Base-by-base conservation (phyloP, 2,797 vertebrate genomes). In the Arrhamphus sclerolepis region DNA sequence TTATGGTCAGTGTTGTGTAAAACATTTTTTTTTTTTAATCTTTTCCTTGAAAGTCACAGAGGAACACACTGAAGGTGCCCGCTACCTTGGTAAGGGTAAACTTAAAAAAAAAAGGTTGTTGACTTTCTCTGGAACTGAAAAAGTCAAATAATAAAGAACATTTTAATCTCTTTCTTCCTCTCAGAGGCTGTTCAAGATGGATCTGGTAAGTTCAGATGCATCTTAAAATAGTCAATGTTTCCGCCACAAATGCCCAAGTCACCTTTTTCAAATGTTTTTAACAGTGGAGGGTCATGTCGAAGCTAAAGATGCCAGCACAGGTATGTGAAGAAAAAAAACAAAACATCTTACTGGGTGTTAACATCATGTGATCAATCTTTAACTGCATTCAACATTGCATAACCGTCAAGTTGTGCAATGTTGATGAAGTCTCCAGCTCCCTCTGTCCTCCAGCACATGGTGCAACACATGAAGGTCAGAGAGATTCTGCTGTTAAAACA, bases 181-280 rank as follows among this genome's bases (percentile, higher is more conserved):
- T 46, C 76, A 91, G 91, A 88, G 52, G 78, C 85, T 7, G 60
- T 1, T 60, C 71, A 84, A 24, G 80, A 75, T 44, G 81, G 51
- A 54, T 75, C 87, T 11, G 87, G 87, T 92, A 57, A 78, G 81
- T 72, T 56, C 1, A 5, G 21, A 16, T n/a, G 7, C 6, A 24
- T 20, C 22, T n/a, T 2, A 6, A 16, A 14, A 7, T 16, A 0
- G 29, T 46, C 52, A 2, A 24, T 19, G 22, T 19, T 38, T 0
- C 1, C 9, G 19, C 19, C 5, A 52, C n/a, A 28, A 48, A 34
- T 3, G 0, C 22, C 18, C 29, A 3, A 28, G 24, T 70, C 34
- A 64, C 38, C 7, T 60, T 13, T n/a, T 67, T 48, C 1, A 57
- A 48, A 62, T 75, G 11, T 72, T 54, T 57, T 47, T 40, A 7